Conservation (phyloP, 2,113 vertebrate genomes). For the Cygnus atratus region DNA sequence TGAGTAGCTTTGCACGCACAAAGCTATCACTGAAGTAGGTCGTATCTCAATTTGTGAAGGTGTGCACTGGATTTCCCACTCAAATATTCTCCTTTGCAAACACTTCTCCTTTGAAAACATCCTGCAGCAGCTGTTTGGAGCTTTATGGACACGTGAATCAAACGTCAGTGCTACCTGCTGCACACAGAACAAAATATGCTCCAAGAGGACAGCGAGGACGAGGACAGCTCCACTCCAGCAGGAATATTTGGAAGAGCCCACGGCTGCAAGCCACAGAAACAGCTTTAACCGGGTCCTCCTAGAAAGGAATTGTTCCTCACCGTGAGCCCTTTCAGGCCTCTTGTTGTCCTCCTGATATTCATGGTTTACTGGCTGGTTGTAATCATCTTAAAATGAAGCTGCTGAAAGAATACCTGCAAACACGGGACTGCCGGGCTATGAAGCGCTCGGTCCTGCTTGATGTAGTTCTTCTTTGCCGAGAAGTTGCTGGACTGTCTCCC, state of each 20-base stretch:
- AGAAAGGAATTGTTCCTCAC: neutral
- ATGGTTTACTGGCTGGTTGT: conserved; percentile 33
- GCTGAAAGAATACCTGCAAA: conserved; percentile 5
- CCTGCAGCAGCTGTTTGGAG: neutral
- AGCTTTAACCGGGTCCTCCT: neutral
- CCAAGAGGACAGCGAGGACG: too few relatives aligned
- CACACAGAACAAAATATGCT: too few relatives aligned
- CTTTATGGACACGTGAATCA: neutral
- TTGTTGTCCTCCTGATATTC: neutral
- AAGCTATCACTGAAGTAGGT: neutral
- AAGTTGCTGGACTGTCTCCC: neutral
- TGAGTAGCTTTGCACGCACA: neutral
- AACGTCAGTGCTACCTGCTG: neutral
- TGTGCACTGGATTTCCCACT: neutral
- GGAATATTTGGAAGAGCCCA: neutral
- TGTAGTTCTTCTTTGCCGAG: neutral
- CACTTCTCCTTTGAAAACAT: neutral
- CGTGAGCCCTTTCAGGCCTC: neutral
- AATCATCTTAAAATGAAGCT: neutral
- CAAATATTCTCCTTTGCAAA: neutral
- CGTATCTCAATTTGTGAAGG: neutral
- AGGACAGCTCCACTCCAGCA: accelerated
- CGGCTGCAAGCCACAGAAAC: neutral
- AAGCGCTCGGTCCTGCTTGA: neutral
- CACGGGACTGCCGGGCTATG: neutral